Conservation (phyloP, 2,888 invertebrate genomes). For the Aspidapion aeneum region DNA sequence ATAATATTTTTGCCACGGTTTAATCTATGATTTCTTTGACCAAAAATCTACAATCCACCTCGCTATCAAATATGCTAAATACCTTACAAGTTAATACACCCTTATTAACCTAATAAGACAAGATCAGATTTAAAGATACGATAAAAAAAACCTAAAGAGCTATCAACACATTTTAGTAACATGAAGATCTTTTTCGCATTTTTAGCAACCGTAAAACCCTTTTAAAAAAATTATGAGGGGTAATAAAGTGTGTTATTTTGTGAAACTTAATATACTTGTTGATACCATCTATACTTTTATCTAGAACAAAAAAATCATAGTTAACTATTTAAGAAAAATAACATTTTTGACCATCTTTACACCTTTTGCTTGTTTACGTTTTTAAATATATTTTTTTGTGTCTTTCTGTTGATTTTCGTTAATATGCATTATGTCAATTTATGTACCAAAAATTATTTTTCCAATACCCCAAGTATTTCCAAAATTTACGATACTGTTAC, state of each 20-base stretch:
- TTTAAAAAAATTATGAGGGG: background rate
- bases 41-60: background rate
- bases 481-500: background rate
- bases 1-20: background rate
- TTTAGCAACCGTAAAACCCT: background rate
- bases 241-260: background rate
- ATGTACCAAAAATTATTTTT: background rate
- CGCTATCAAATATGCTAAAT: background rate
- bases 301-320: too few species aligned
- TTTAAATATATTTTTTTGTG: too few species aligned
- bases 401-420: background rate
- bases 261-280: background rate
- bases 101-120: background rate
- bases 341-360: background rate
- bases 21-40: background rate
- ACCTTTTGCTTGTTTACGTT: too few species aligned
- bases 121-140: constrained; percentile 35
- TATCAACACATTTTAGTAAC: background rate
- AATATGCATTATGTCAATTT: background rate
- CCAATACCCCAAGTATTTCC: background rate
- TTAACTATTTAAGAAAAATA: too few species aligned
- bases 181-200: background rate
- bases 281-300: background rate
- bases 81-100: background rate
- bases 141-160: constrained; percentile 23